phyloP scores from a whole-genome alignment of 2,888 invertebrate species.

The Leptinotarsa tumamoca region DNA sequence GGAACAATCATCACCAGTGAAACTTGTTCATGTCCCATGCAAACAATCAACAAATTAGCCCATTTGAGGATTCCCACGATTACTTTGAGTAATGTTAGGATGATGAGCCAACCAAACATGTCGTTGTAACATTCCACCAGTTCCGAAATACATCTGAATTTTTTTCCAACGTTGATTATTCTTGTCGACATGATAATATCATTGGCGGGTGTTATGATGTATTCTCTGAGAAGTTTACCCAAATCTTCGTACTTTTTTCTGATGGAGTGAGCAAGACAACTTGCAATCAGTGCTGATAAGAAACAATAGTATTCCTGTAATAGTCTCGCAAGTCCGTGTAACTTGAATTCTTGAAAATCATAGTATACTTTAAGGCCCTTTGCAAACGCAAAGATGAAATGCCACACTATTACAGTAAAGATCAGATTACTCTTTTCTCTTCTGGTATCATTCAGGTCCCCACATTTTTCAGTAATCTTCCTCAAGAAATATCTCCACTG shows the following conservation, averaged over 20 bases:
- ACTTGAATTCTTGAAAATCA: neutral
- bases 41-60: constrained; percentile 12
- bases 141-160: constrained; percentile 22
- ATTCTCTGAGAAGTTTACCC: neutral
- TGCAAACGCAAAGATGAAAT: neutral
- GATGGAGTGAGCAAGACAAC: constrained; percentile 9
- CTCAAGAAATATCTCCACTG: constrained; percentile 12
- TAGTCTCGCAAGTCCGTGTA: neutral
- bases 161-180: constrained; percentile 21
- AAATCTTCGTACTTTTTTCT: constrained; percentile 20
- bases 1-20: neutral
- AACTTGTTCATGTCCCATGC: neutral
- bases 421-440: neutral
- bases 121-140: constrained; percentile 29
- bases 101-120: constrained; percentile 33
- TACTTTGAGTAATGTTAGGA: constrained; percentile 25
- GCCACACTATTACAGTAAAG: neutral
- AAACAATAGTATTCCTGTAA: constrained; percentile 22
- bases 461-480: neutral
- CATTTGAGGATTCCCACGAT: constrained; percentile 21
- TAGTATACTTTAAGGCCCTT: neutral
- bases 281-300: constrained; percentile 13
- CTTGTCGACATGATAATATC: neutral
- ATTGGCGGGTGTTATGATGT: neutral
- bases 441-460: neutral